Evolutionary conservation across 1,140 invertebrate genomes (phyloP).

Genomic region (Ips typographus): DNA sequence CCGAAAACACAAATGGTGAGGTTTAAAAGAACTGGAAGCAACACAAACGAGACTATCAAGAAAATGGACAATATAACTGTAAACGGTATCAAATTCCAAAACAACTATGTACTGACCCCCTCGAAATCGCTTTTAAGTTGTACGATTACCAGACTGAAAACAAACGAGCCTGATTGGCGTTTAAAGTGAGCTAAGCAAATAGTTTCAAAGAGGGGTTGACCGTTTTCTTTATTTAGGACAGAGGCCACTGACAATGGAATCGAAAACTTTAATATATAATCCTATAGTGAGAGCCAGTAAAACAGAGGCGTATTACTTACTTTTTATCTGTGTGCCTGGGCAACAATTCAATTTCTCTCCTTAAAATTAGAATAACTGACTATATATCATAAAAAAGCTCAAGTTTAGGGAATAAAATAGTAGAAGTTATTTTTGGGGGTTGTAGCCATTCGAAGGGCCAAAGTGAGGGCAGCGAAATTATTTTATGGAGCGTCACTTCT

Average conservation of each 20-base stretch:
- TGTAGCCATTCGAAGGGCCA: constrained; percentile 3
- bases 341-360: not conserved
- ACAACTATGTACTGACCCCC: too few relatives aligned
- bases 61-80: too few relatives aligned
- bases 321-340: not conserved
- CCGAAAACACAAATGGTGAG: too few relatives aligned
- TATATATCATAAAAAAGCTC: not conserved
- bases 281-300: constrained; percentile 9
- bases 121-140: constrained; percentile 16
- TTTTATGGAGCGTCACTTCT: constrained; percentile 31
- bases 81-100: too few relatives aligned
- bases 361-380: not conserved
- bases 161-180: constrained; percentile 25
- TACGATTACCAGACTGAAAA: constrained; percentile 9
- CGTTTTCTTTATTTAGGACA: constrained; percentile 32
- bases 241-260: constrained; percentile 19
- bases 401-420: constrained; percentile 23
- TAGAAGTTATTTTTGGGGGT: constrained; percentile 24
- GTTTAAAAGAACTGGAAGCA: too few relatives aligned
- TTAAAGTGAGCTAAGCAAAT: constrained; percentile 25
- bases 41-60: too few relatives aligned
- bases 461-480: constrained; percentile 23
- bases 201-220: constrained; percentile 25
- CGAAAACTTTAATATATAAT: constrained; percentile 28
- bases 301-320: not conserved